Evolutionary conservation across 2,888 invertebrate genomes (phyloP).

Genomic region (Trichogramma dendrolimi): DNA sequence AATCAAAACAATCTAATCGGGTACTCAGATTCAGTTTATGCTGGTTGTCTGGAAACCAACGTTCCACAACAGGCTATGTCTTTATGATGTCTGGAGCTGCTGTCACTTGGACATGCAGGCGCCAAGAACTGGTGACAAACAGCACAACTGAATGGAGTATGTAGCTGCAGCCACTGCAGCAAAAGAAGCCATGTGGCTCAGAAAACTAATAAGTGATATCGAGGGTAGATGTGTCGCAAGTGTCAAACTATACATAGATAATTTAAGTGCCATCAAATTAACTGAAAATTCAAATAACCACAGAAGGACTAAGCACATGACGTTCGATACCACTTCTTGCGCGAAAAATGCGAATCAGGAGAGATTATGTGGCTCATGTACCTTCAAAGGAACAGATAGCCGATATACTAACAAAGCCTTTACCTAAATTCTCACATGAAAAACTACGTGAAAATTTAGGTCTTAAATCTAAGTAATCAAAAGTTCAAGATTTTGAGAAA

Average conservation of each 20-base stretch:
- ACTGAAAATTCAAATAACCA: background rate
- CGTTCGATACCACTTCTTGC: background rate
- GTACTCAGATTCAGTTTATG: background rate
- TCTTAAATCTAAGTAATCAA: too few relatives aligned
- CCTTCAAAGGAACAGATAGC: background rate
- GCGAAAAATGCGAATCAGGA: background rate
- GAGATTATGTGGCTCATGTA: background rate
- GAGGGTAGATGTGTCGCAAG: background rate
- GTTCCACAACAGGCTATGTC: background rate
- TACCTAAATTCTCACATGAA: background rate
- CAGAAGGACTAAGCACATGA: slow-evolving; percentile 5
- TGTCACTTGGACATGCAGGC: background rate
- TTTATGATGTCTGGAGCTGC: background rate
- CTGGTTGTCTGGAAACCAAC: background rate
- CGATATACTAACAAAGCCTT: background rate
- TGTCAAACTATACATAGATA: background rate
- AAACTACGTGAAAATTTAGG: background rate
- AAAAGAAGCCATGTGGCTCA: background rate
- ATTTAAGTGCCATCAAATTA: background rate
- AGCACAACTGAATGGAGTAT: background rate
- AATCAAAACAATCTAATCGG: too few relatives aligned
- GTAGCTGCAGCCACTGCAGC: slow-evolving; percentile 1
- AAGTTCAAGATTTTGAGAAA: too few relatives aligned
- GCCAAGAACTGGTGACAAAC: background rate
- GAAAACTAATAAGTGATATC: background rate